Evolutionary conservation across 2,888 invertebrate genomes (phyloP).

Genomic region (Andrena haemorrhoa): DNA sequence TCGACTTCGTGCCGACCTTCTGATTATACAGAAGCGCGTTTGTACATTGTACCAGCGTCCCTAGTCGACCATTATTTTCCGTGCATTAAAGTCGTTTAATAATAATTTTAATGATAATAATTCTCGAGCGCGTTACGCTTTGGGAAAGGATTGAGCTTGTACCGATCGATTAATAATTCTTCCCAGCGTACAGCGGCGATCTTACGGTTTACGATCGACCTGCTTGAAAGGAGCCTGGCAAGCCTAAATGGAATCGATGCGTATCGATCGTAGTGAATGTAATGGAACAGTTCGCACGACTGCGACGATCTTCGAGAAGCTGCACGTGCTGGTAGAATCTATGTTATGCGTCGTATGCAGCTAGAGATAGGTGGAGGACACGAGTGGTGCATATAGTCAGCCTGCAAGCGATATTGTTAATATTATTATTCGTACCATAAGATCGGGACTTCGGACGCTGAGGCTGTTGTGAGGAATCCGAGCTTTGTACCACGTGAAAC

Average conservation of each 20-base stretch:
- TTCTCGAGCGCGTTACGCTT: not conserved
- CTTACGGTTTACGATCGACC: too few relatives aligned
- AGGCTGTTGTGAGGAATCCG: not conserved
- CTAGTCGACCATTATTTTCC: too few relatives aligned
- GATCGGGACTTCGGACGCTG: not conserved
- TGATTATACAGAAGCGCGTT: too few relatives aligned
- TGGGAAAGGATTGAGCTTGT: not conserved
- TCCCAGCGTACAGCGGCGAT: not conserved
- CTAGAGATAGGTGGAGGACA: not conserved
- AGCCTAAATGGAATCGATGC: too few relatives aligned
- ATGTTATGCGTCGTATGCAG: slow-evolving; percentile 5
- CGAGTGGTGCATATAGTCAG: not conserved
- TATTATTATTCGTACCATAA: slow-evolving; percentile 22
- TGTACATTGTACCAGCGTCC: too few relatives aligned
- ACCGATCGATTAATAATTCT: not conserved
- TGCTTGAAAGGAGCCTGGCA: too few relatives aligned
- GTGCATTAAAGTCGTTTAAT: too few relatives aligned
- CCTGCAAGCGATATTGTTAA: slow-evolving; percentile 14
- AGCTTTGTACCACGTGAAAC: not conserved
- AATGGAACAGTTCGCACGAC: not conserved
- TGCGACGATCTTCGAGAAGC: not conserved
- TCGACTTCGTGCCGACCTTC: too few relatives aligned
- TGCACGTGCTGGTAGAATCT: not conserved
- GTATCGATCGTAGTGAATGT: slow-evolving; percentile 7
- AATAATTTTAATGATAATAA: too few relatives aligned